Evolutionary conservation across 2,888 invertebrate genomes (phyloP).

Genomic region (Rotaria socialis): DNA sequence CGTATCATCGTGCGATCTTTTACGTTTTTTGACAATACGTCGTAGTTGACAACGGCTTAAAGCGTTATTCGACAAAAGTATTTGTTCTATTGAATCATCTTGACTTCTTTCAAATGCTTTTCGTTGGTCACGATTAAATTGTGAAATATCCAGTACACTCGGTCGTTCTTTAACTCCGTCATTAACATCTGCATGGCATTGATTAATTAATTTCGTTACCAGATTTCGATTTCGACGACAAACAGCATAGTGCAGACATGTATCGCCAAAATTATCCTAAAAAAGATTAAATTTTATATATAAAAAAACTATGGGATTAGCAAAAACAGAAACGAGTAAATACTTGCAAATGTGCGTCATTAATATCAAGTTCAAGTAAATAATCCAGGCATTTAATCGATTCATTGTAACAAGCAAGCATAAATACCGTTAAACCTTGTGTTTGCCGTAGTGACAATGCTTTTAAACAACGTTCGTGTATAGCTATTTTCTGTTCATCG

Average conservation of each 20-base stretch:
- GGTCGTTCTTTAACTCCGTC: neutral
- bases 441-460: neutral
- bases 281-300: neutral
- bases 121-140: neutral
- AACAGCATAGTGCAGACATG: constrained; percentile 34
- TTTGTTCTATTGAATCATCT: neutral
- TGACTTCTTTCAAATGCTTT: neutral
- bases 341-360: neutral
- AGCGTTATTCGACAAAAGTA: neutral
- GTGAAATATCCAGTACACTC: neutral
- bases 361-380: neutral
- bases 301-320: neutral
- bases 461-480: neutral
- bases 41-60: neutral
- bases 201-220: neutral
- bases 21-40: neutral
- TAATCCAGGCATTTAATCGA: neutral
- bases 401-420: neutral
- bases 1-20: neutral
- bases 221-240: neutral
- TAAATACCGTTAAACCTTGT: neutral
- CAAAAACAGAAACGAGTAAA: neutral
- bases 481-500: too few species aligned
- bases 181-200: constrained; percentile 3
- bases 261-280: constrained; percentile 30